Percentiles rank a stretch among this genome's conserved stretches.
These are phyloP conservation scores for Corythoichthys haematopterus DNA, from an alignment of 2,113 vertebrate species.

Conservation along the genomic window DNA sequence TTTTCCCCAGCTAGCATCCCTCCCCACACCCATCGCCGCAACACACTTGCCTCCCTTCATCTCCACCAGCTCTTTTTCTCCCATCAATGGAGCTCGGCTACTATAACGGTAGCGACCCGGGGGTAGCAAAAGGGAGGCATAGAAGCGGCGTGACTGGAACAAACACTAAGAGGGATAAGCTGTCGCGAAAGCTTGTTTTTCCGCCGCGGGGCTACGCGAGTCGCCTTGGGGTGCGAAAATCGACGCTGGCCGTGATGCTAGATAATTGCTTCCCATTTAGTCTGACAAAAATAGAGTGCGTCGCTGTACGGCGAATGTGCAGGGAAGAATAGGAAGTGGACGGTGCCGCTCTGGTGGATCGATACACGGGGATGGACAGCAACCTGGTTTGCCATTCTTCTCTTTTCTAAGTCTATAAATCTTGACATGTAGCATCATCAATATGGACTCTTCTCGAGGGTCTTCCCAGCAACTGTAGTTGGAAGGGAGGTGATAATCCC, in stretches of 20 bases:
- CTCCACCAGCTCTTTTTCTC: conserved; percentile 49
- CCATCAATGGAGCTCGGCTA: conserved; percentile 51
- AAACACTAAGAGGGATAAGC: conserved; percentile 54
- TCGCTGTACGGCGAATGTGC: conserved; percentile 57
- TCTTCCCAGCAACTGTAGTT: conserved; percentile 42
- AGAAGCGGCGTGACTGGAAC: conserved; percentile 54
- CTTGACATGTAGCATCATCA: conserved; percentile 23
- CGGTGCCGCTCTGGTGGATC: conserved; percentile 54
- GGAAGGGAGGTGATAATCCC: conserved; percentile 63
- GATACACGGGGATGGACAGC: conserved; percentile 54
- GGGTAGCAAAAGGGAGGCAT: conserved; percentile 27
- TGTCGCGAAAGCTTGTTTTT: conserved; percentile 55
- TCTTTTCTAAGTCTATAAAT: neutral
- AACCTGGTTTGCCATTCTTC: conserved; percentile 36
- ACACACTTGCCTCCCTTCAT: conserved; percentile 61
- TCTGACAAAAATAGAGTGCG: conserved; percentile 74
- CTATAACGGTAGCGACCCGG: conserved; percentile 50
- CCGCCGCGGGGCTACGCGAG: conserved; percentile 39
- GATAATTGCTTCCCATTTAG: conserved; percentile 77
- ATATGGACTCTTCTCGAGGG: conserved; percentile 9
- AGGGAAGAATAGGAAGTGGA: conserved; percentile 61
- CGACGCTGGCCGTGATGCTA: conserved; percentile 70
- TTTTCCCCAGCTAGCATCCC: conserved; percentile 67
- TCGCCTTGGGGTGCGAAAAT: conserved; percentile 65
- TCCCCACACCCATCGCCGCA: conserved; percentile 69